phyloP scores from a whole-genome alignment of 2,797 vertebrate species.

The Toxotes lorentzi region DNA sequence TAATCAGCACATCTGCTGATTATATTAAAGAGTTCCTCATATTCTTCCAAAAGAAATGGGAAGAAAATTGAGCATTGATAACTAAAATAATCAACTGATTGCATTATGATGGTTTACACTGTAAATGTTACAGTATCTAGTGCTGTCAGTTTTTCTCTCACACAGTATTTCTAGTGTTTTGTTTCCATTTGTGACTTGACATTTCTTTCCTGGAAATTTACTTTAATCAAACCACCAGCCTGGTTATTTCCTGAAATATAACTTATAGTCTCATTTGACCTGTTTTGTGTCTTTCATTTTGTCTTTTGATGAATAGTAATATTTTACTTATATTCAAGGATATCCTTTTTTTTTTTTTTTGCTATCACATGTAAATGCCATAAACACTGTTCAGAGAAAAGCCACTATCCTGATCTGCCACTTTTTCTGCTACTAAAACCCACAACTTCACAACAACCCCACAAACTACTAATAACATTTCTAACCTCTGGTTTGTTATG shows the following conservation, averaged over 20 bases:
- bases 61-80: not conserved
- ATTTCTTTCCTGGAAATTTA: constrained; percentile 7
- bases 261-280: no score
- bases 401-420: not conserved
- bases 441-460: not conserved
- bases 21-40: no score
- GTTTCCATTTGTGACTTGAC: constrained; percentile 15
- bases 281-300: no score
- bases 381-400: not conserved
- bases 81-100: not conserved
- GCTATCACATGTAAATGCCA: not conserved
- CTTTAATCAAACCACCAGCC: constrained; percentile 8
- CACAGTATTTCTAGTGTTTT: constrained; percentile 19
- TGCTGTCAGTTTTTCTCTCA: not conserved
- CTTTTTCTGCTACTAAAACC: not conserved
- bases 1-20: not conserved
- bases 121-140: not conserved
- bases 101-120: constrained; percentile 7
- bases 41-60: not conserved
- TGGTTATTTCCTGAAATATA: not conserved
- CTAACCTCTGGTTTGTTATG: not conserved
- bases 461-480: not conserved
- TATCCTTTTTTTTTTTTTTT: not conserved
- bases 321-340: no score
- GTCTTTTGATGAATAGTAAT: no score